Evolutionary conservation across 2,113 vertebrate genomes (phyloP).

Genomic region (Rhabdornis inornatus): DNA sequence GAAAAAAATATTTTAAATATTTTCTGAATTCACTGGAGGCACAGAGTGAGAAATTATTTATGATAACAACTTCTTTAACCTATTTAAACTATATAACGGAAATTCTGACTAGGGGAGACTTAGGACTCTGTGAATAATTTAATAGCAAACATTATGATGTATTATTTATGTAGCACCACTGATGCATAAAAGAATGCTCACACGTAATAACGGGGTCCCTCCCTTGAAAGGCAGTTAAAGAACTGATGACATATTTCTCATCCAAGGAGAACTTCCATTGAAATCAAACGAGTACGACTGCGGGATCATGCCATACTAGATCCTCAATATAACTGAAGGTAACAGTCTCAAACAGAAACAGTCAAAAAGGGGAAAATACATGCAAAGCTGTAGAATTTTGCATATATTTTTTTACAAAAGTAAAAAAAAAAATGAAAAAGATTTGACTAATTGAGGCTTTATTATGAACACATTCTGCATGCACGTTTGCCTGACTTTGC

Average conservation of each 20-base stretch:
- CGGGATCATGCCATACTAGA: not conserved
- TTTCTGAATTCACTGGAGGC: not conserved
- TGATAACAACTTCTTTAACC: conserved; percentile 3
- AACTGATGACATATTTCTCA: not conserved
- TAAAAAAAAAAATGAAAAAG: not conserved
- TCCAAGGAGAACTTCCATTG: not conserved
- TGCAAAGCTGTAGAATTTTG: not conserved
- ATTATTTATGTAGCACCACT: conserved; percentile 19
- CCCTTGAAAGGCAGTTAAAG: not conserved
- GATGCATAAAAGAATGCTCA: conserved; percentile 8
- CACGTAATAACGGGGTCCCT: not conserved
- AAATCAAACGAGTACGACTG: not conserved
- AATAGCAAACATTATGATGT: conserved; percentile 28
- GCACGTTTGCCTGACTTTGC: not conserved
- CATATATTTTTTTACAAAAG: not conserved
- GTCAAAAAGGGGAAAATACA: not conserved
- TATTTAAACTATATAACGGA: not conserved
- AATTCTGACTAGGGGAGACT: not conserved
- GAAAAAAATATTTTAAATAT: not conserved
- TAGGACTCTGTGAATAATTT: conserved; percentile 14
- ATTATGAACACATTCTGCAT: not conserved
- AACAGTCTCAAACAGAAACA: not conserved
- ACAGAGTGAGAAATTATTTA: not conserved
- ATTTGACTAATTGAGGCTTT: not conserved
- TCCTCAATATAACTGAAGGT: not conserved